Percentiles rank a stretch among this genome's conserved stretches.
Conservation (phyloP, 2,888 invertebrate genomes). For the Nebria salina region DNA sequence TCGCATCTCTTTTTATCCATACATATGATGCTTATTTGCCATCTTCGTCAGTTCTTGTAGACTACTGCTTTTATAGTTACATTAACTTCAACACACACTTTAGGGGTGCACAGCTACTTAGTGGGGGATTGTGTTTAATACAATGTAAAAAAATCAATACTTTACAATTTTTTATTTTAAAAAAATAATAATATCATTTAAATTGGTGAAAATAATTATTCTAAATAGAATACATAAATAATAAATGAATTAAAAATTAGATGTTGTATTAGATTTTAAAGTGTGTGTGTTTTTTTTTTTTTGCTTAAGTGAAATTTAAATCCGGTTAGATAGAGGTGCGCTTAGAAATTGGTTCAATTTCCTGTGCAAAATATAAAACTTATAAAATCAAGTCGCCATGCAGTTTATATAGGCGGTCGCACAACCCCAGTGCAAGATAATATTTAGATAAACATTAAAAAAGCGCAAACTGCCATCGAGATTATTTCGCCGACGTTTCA, state of each 20-base stretch:
- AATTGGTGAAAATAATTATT: no score
- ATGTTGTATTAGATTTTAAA: no score
- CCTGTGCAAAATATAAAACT: constrained; percentile 41
- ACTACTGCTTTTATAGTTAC: constrained; percentile 17
- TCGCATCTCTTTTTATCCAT: background rate
- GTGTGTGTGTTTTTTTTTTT: no score
- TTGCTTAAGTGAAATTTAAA: constrained; percentile 28
- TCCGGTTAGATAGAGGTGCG: constrained; percentile 25
- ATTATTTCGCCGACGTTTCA: constrained; percentile 56
- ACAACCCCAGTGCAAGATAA: constrained; percentile 44
- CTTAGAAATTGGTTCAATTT: constrained; percentile 37
- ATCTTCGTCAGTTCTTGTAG: background rate
- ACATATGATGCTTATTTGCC: constrained; percentile 1
- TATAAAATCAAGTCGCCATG: constrained; percentile 7
- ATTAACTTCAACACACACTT: constrained; percentile 4
- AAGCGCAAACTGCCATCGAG: constrained; percentile 56
- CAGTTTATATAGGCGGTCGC: background rate
- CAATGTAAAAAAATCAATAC: constrained; percentile 14
- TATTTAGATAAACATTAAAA: constrained; percentile 59
- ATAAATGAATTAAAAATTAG: no score
- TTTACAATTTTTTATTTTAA: background rate
- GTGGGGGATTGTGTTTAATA: background rate
- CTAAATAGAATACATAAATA: no score
- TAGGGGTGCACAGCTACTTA: background rate
- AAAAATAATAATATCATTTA: no score